These are phyloP conservation scores for Fratercula arctica DNA, from an alignment of 2,797 vertebrate genomes.

Conservation along the genomic window DNA sequence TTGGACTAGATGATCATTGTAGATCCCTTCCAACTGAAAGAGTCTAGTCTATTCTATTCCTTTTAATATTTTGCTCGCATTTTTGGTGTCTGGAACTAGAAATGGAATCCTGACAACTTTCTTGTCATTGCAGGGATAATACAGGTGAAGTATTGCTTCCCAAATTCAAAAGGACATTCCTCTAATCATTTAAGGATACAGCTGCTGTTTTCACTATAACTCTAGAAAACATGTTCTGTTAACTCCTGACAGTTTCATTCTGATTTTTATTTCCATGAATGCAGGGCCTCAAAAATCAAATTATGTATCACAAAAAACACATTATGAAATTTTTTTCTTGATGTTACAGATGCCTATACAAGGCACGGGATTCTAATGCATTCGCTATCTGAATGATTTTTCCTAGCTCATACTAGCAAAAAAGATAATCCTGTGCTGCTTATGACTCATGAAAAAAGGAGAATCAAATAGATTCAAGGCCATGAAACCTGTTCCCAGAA, in stretches of 20 bases:
- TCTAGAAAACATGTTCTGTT: background rate
- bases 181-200: background rate
- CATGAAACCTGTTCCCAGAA: background rate
- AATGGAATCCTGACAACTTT: background rate
- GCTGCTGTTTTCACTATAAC: background rate
- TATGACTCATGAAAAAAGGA: background rate
- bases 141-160: background rate
- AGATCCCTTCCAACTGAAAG: background rate
- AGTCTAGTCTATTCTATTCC: background rate
- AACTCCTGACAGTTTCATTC: background rate
- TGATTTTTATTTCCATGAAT: background rate
- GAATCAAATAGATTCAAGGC: background rate
- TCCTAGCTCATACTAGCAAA: background rate
- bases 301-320: background rate
- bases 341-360: background rate
- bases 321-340: background rate
- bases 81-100: background rate
- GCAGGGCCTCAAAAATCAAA: background rate
- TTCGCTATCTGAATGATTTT: background rate
- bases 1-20: background rate
- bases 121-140: background rate
- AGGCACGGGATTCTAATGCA: background rate
- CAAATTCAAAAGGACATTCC: background rate
- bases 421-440: background rate
- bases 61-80: background rate